Evolutionary conservation across 2,113 vertebrate species (phyloP).

Genomic region (human): GRCh38 chr17:55181001-55181500

Average conservation of each 20-base stretch:
- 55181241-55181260: not conserved
- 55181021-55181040: fast-evolving
- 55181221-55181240: not conserved
- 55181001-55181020: not conserved
- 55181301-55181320: too few relatives aligned
- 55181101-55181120: not conserved
- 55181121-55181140: not conserved
- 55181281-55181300: not conserved
- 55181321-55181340: not conserved
- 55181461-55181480: not conserved
- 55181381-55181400: not conserved
- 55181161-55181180: not conserved
- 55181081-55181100: not conserved
- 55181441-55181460: not conserved
- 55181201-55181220: not conserved
- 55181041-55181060: not conserved
- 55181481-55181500: not conserved
- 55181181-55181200: not conserved
- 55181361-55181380: not conserved
- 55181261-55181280: not conserved
- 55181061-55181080: not conserved
- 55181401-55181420: not conserved
- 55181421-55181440: not conserved
- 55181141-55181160: not conserved
- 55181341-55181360: not conserved